Conservation (phyloP, 2,888 invertebrate species). For the Limenitis camilla region DNA sequence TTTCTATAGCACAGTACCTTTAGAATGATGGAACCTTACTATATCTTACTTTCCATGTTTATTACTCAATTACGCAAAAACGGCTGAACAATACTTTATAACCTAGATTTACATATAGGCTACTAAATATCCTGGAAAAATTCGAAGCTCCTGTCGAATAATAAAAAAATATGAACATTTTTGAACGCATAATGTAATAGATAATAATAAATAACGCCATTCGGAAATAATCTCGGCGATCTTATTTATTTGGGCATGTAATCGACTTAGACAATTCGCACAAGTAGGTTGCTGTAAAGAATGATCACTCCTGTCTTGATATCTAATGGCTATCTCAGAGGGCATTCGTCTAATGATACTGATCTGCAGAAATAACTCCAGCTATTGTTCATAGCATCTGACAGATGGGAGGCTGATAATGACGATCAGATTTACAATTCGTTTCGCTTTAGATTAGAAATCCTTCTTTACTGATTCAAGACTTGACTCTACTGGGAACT, state of each 20-base stretch:
- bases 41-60: no score
- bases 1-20: no score
- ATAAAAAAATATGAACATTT: no score
- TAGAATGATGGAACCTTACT: no score
- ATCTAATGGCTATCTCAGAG: slow-evolving; percentile 28
- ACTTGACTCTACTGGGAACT: no score
- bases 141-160: no score
- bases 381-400: slow-evolving; percentile 43
- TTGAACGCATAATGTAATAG: no score
- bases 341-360: slow-evolving; percentile 29
- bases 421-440: slow-evolving; percentile 28
- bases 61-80: no score
- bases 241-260: not conserved
- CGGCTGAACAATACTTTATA: no score
- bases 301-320: slow-evolving; percentile 20
- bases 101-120: no score
- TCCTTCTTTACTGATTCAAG: no score
- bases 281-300: slow-evolving; percentile 34
- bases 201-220: not conserved
- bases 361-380: slow-evolving; percentile 27
- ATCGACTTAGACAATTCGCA: slow-evolving; percentile 25
- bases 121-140: no score
- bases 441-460: slow-evolving; percentile 14
- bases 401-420: slow-evolving; percentile 35
- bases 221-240: not conserved